phyloP scores from a whole-genome alignment of 2,113 vertebrate genomes.

The Myotis davidii region DNA sequence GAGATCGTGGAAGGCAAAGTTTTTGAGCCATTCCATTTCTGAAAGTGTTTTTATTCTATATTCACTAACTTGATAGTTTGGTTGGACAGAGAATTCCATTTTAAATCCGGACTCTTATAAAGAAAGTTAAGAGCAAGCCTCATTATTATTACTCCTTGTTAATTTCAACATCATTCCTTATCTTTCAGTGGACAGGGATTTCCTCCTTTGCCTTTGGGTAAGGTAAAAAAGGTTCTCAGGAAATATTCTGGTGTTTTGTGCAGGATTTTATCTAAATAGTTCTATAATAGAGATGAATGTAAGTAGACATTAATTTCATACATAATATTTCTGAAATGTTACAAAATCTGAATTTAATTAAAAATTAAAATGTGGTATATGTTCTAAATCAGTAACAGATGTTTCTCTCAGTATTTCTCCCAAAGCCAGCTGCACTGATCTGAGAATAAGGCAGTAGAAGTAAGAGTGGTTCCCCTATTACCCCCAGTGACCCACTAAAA shows the following conservation, averaged over 20 bases:
- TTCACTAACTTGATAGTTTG: slow-evolving; percentile 16
- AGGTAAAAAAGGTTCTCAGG: neutral
- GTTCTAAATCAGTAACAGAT: neutral
- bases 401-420: neutral
- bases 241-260: neutral
- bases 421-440: neutral
- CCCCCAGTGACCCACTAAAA: neutral
- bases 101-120: neutral
- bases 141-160: neutral
- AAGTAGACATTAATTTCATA: slow-evolving; percentile 9
- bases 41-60: slow-evolving; percentile 18
- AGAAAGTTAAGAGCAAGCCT: neutral
- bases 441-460: neutral
- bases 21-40: slow-evolving; percentile 27
- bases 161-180: neutral
- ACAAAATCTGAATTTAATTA: neutral
- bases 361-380: neutral
- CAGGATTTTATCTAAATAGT: neutral
- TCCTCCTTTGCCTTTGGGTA: neutral
- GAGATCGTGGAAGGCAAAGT: slow-evolving; percentile 4
- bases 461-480: neutral
- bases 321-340: slow-evolving; percentile 16
- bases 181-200: neutral
- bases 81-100: neutral
- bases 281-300: neutral